Base-by-base conservation (phyloP, 2,888 invertebrate genomes). In the Caenorhabditis plicata region DNA sequence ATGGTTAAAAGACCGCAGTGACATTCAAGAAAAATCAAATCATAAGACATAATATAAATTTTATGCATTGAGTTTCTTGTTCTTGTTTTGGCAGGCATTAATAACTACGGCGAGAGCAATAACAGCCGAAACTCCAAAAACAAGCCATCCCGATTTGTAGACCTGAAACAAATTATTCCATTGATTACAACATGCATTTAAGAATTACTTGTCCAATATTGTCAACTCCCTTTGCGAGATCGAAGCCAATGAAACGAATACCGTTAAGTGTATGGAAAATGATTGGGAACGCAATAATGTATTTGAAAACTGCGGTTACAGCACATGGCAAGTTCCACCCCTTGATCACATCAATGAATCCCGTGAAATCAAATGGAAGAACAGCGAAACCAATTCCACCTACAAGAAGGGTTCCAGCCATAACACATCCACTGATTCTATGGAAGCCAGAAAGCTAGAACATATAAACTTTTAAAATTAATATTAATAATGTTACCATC, bases 221-320 rank as follows among this genome's bases (percentile, higher is more conserved):
- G 43, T 65, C 60, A 42, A 63, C 64, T 47, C 75, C 77, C 54
- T 72, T 77, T 13, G 77, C 80, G 56, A 78, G 52, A 47, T 80
- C 80, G 62, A 75, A 80, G 38, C 74, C 77, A 27, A 81, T 43
- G 64, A 78, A 78, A 11, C 81, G 73, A 35, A 81, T 64, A 27
- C 81, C 81, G 61, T 81, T 81, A 38, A 81, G 58, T 15, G 74
- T 61, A 62, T 81, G 79, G 80, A 74, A 81, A 38, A 73, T 66
- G 58, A 81, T 75, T 20, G 77, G 76, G 62, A 74, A 80, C 20
- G 80, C 76, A 47, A 81, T 69, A 44, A 80, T 60, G 61, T 77
- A 81, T 54, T 81, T 81, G 73, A 80, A 67, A 39, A 68, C 56
- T 32, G 68, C 68, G 33, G 73, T 74, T 22, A 81, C 60, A 15